Conservation (phyloP, 2,797 vertebrate species). For the Ateles fusciceps region DNA sequence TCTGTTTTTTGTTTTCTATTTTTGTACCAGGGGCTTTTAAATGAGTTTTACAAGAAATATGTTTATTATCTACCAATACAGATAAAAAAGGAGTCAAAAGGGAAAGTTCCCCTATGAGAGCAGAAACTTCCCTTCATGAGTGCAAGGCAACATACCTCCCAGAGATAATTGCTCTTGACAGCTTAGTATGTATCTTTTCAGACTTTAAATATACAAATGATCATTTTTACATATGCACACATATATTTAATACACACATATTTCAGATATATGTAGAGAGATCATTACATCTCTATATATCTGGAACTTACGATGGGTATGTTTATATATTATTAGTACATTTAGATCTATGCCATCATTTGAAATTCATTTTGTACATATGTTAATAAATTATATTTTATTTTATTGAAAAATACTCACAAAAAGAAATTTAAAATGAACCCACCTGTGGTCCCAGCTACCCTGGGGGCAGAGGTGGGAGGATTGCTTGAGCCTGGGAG, state of each 20-base stretch:
- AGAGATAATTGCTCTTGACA: neutral
- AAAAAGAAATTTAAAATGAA: conserved; percentile 12
- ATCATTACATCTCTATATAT: neutral
- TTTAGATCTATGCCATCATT: conserved; percentile 12
- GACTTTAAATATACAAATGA: neutral
- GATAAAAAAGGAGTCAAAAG: neutral
- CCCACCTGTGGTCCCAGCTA: neutral
- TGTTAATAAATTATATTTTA: neutral
- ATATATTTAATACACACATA: neutral
- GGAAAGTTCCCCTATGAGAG: neutral
- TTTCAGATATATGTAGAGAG: neutral
- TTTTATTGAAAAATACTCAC: neutral
- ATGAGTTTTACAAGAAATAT: neutral
- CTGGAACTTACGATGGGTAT: neutral
- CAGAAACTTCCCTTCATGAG: neutral
- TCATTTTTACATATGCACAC: neutral
- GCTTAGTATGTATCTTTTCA: neutral
- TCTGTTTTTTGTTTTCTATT: neutral
- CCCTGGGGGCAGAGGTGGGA: neutral
- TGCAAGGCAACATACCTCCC: neutral
- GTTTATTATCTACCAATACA: neutral
- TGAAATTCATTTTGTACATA: conserved; percentile 10
- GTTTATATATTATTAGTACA: neutral
- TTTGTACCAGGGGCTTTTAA: neutral
- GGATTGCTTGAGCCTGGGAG: neutral